Base-by-base conservation (phyloP, 1,140 invertebrate genomes). In the Drosophila carrolli region DNA sequence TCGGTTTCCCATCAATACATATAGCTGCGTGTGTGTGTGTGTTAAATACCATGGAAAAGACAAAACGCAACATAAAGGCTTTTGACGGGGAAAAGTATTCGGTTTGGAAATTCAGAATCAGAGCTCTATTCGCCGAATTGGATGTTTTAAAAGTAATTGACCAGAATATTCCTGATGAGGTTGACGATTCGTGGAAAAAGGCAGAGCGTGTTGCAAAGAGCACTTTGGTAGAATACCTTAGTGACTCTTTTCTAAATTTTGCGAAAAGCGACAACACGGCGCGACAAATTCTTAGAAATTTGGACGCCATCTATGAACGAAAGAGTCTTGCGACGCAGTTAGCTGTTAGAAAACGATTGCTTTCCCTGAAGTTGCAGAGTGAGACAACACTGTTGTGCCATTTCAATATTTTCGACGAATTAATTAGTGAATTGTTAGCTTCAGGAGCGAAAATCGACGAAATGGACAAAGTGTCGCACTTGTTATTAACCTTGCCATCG, bases 361-460 rank as follows among this genome's bases (percentile, higher is more conserved):
- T 92, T 9, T 47, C 32, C 0, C 72, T 93, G 11, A 93, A 92
- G 82, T 68, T 93, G 61, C 57, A 81, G 77, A 58, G 70, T 67
- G 91, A 93, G 60, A 82, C 60, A 29, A 29, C 70, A 4, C 59
- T 92, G 35, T 44, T 81, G 13, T 71, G 85, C 61, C 91, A 93
- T 83, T 92, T 92, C 67, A 48, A 66, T 19, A 50, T 59, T 10
- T 93, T 93, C 72, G 92, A 93, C 56, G 81, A 89, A n/a, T 37
- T 92, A 53, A 83, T 93, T 6, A 70, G 71, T 14, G 91, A 93
- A 38, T 61, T 93, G 54, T 32, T 90, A 16, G 83, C 88, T 7
- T 81, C 86, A 35, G 92, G 91, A 6, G 82, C 85, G n/a, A 90
- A 90, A 79, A 50, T 93, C 14, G 84, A 93, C 40, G 92, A 93